A percentile compares a stretch with the other conserved stretches of the same genome.
Conservation (phyloP, 2,797 vertebrate species). For the Phrynocephalus forsythii region DNA sequence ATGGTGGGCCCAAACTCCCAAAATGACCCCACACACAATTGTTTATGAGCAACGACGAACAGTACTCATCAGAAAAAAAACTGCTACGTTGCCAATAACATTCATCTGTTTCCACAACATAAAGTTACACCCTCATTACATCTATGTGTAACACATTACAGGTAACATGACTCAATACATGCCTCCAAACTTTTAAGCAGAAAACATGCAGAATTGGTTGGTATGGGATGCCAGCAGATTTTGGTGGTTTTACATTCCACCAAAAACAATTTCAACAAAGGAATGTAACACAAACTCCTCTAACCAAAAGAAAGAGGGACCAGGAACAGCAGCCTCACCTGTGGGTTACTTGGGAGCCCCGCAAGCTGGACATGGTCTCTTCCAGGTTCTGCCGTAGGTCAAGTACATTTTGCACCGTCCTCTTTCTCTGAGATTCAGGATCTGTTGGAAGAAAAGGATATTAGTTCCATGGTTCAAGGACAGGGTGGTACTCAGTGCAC, state of each 20-base stretch:
- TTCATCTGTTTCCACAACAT: too few species aligned
- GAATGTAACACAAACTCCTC: not conserved
- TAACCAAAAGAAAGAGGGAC: fast-evolving
- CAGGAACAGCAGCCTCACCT: conserved; percentile 75
- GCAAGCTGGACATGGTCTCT: conserved; percentile 96
- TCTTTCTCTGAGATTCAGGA: conserved; percentile 95
- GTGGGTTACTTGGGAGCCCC: conserved; percentile 92
- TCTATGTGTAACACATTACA: not conserved
- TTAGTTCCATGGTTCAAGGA: conserved; percentile 33
- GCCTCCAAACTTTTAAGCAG: not conserved
- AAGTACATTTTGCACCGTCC: conserved; percentile 96
- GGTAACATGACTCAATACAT: not conserved
- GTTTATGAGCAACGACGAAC: too few species aligned
- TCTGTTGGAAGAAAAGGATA: conserved; percentile 76
- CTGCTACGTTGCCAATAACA: too few species aligned
- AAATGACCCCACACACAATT: too few species aligned
- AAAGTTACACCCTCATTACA: too few species aligned
- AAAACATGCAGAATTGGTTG: not conserved
- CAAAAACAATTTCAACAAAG: too few species aligned
- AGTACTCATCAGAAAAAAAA: too few species aligned
- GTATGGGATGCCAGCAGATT: not conserved
- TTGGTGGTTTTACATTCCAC: not conserved
- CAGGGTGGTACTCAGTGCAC: not conserved
- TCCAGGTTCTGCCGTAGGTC: conserved; percentile 97
- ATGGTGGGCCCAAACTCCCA: too few species aligned